A percentile compares a stretch with the other conserved stretches of the same genome.
These are phyloP conservation scores for Ispidina picta DNA, from an alignment of 2,797 vertebrate species.

Conservation along the genomic window DNA sequence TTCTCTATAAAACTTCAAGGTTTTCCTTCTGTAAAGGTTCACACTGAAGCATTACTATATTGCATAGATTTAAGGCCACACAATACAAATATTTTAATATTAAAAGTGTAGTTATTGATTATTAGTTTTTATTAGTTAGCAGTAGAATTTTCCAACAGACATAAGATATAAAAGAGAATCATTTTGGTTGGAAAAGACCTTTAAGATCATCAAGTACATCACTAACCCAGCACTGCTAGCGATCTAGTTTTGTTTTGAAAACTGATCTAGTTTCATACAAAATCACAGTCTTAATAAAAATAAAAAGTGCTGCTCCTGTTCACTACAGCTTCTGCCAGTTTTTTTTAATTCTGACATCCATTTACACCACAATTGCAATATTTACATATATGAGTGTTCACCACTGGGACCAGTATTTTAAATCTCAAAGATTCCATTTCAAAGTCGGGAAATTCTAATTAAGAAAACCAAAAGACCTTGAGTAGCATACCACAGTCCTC, in stretches of 20 bases:
- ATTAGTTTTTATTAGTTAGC: background rate
- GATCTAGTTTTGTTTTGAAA: background rate
- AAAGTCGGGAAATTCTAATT: slow-evolving; percentile 35
- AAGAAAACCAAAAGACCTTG: background rate
- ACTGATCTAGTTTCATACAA: background rate
- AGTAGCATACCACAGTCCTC: background rate
- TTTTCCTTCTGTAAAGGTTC: background rate
- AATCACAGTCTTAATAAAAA: background rate
- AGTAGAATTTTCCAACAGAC: background rate
- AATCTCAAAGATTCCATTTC: slow-evolving; percentile 26
- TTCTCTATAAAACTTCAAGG: background rate
- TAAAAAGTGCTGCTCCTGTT: background rate
- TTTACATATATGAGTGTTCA: slow-evolving; percentile 5
- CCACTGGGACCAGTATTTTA: slow-evolving; percentile 1
- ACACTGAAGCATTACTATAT: background rate
- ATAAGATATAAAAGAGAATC: background rate
- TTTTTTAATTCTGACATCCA: background rate
- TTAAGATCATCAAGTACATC: background rate
- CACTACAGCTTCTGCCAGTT: background rate
- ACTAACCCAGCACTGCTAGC: background rate
- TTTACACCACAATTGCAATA: background rate
- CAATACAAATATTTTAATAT: background rate
- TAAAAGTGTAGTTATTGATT: background rate
- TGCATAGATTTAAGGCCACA: background rate
- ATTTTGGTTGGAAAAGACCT: background rate